Conservation (phyloP, 1,140 invertebrate genomes). For the Oscheius sp. region DNA sequence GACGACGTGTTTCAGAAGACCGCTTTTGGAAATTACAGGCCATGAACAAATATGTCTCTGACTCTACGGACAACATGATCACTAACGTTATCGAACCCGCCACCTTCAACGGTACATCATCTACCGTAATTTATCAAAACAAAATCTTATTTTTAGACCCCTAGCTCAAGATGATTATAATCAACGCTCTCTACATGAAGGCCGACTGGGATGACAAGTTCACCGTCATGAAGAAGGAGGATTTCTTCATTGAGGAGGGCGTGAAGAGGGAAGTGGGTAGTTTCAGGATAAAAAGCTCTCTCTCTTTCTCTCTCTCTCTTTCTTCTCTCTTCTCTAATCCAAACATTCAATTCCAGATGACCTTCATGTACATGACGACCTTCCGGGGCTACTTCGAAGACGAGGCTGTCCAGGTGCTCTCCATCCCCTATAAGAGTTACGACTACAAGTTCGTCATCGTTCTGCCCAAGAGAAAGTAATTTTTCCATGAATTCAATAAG, state of each 20-base stretch:
- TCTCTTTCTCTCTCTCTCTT: too few relatives aligned
- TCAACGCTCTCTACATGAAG: conserved; percentile 26
- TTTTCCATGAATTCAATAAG: too few relatives aligned
- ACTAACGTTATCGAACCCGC: not conserved
- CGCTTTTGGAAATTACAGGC: too few relatives aligned
- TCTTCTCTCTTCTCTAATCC: too few relatives aligned
- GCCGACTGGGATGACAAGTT: conserved; percentile 23
- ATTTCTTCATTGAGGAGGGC: conserved; percentile 12
- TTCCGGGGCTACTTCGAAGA: not conserved
- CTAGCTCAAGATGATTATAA: conserved; percentile 11
- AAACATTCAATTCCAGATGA: too few relatives aligned
- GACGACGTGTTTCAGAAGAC: too few relatives aligned
- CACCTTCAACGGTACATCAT: too few relatives aligned
- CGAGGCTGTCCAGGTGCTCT: conserved; percentile 20
- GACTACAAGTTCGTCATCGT: conserved; percentile 12
- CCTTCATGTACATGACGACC: conserved; percentile 1
- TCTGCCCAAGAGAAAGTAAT: conserved; percentile 17
- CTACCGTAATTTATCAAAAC: too few relatives aligned
- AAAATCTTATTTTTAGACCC: conserved; percentile 13
- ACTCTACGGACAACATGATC: conserved; percentile 16
- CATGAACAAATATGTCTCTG: conserved; percentile 17
- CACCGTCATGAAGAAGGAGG: not conserved
- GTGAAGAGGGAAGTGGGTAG: not conserved
- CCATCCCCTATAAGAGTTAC: conserved; percentile 19
- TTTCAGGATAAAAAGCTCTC: too few relatives aligned